Percentiles rank a stretch among this genome's conserved stretches.
Conservation (phyloP, 1,140 invertebrate species). For the Chrysoperla carnea region DNA sequence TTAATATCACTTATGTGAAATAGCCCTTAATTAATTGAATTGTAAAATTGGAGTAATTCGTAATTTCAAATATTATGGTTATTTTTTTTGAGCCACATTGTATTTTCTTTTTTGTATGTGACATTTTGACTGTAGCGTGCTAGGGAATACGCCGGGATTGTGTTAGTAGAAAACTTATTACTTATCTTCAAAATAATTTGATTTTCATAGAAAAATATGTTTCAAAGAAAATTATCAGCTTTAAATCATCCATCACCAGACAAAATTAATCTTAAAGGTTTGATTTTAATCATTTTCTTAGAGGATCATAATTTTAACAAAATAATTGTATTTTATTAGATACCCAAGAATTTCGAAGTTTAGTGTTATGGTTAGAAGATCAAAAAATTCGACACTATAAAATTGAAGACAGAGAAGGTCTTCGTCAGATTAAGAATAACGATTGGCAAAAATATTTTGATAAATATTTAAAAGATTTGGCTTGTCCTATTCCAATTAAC, state of each 20-base stretch:
- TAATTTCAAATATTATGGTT: no score
- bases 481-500: slow-evolving; percentile 32
- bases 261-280: slow-evolving; percentile 45
- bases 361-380: slow-evolving; percentile 84
- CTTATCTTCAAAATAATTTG: no score
- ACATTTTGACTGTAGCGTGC: no score
- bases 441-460: slow-evolving; percentile 57
- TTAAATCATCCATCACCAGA: slow-evolving; percentile 56
- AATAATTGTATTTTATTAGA: slow-evolving; percentile 33
- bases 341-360: slow-evolving; percentile 54
- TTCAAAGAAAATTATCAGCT: slow-evolving; percentile 52
- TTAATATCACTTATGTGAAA: no score
- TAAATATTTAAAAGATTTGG: slow-evolving; percentile 59
- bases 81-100: no score
- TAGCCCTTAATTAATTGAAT: no score
- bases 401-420: slow-evolving; percentile 56
- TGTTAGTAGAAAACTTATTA: no score
- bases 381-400: slow-evolving; percentile 82
- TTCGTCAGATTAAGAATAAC: slow-evolving; percentile 42
- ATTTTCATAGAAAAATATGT: slow-evolving; percentile 29
- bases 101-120: no score
- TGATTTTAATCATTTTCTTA: slow-evolving; percentile 9
- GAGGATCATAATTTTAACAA: slow-evolving; percentile 6
- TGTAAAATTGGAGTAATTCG: no score
- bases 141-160: no score